phyloP scores from a whole-genome alignment of 2,888 invertebrate genomes.

The Rotaria socialis region DNA sequence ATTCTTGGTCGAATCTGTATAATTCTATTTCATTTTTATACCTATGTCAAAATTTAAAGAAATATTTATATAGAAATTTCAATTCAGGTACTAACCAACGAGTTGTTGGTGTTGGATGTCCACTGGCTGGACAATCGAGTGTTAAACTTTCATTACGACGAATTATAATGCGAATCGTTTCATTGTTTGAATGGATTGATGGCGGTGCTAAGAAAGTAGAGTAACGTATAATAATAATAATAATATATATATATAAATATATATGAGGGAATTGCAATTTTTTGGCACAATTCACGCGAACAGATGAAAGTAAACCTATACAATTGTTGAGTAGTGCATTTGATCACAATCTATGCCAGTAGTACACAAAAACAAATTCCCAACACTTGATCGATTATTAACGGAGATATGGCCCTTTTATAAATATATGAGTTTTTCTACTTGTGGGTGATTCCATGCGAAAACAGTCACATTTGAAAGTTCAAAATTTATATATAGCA shows the following conservation, averaged over 20 bases:
- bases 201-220: neutral
- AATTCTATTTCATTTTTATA: slow-evolving; percentile 8
- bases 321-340: too few species aligned
- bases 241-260: neutral
- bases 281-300: too few species aligned
- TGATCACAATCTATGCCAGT: too few species aligned
- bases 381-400: too few species aligned
- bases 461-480: too few species aligned
- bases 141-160: slow-evolving; percentile 1
- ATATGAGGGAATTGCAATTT: too few species aligned
- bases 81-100: neutral
- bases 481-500: too few species aligned
- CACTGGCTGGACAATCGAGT: neutral
- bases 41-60: neutral
- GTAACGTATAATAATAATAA: neutral
- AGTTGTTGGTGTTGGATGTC: neutral
- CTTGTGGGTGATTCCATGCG: too few species aligned
- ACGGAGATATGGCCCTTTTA: too few species aligned
- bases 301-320: too few species aligned
- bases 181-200: neutral
- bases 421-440: too few species aligned
- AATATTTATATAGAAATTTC: neutral
- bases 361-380: too few species aligned
- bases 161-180: neutral
- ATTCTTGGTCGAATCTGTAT: neutral